phyloP scores from a whole-genome alignment of 2,113 vertebrate species.

The Sigmodon hispidus region DNA sequence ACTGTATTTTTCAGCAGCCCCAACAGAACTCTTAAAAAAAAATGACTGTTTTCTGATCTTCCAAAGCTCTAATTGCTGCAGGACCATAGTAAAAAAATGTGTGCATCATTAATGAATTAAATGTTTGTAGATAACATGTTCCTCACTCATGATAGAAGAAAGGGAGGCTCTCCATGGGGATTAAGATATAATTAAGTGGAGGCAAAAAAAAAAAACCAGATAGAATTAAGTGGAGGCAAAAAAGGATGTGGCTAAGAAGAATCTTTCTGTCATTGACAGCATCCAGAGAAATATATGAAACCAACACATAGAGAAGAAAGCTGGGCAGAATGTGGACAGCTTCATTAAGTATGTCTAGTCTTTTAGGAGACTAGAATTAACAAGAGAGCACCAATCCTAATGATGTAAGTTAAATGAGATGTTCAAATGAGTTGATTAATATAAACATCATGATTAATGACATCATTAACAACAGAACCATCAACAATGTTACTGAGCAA shows the following conservation, averaged over 20 bases:
- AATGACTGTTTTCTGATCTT: neutral
- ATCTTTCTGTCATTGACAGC: neutral
- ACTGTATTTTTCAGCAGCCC: neutral
- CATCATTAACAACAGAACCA: neutral
- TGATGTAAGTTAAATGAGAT: neutral
- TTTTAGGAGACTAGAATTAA: neutral
- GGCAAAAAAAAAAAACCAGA: too few relatives aligned
- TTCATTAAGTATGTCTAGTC: neutral
- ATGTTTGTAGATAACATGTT: neutral
- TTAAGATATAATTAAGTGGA: neutral
- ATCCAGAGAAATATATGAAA: neutral
- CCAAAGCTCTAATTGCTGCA: conserved; percentile 5
- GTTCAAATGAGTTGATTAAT: conserved; percentile 9
- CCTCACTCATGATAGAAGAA: neutral
- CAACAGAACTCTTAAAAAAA: neutral
- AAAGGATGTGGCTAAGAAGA: neutral
- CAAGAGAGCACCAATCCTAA: neutral
- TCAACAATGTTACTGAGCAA: neutral
- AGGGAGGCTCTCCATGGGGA: neutral
- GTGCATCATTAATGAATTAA: neutral
- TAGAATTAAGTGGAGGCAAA: neutral
- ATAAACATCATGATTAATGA: neutral
- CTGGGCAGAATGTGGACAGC: neutral
- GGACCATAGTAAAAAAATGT: conserved; percentile 22
- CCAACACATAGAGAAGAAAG: rapidly evolving